phyloP scores from a whole-genome alignment of 2,797 vertebrate species.

The Okamejei kenojei region DNA sequence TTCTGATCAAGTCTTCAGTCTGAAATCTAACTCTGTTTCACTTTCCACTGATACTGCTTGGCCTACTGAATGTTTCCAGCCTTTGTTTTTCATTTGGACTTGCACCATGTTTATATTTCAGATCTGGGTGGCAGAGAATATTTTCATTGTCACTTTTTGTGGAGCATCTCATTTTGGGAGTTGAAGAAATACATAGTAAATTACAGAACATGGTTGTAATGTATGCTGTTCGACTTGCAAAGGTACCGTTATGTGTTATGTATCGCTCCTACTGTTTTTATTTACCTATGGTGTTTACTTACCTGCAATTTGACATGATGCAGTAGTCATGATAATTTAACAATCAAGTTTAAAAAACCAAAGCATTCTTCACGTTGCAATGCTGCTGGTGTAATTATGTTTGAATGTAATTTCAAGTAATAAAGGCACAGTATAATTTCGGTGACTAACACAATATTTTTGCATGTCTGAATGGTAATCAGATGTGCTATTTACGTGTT shows the following conservation, averaged over 20 bases:
- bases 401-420: not conserved
- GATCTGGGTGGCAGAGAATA: constrained; percentile 72
- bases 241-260: constrained; percentile 54
- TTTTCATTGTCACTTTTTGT: constrained; percentile 77
- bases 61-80: too few relatives aligned
- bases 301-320: not conserved
- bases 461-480: not conserved
- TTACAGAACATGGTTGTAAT: constrained; percentile 57
- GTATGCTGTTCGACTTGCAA: constrained; percentile 54
- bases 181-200: constrained; percentile 50
- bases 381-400: constrained; percentile 37
- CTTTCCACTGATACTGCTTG: too few relatives aligned
- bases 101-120: constrained; percentile 47
- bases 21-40: too few relatives aligned
- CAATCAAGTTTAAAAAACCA: rapidly evolving
- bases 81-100: too few relatives aligned
- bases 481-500: too few relatives aligned
- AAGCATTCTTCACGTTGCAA: not conserved
- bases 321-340: not conserved
- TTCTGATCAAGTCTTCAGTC: too few relatives aligned
- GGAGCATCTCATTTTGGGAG: constrained; percentile 73
- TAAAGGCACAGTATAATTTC: not conserved
- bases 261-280: not conserved
- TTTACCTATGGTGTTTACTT: not conserved
- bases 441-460: not conserved